Evolutionary conservation across 2,888 invertebrate species (phyloP).

Genomic region (Aporophyla nigra): DNA sequence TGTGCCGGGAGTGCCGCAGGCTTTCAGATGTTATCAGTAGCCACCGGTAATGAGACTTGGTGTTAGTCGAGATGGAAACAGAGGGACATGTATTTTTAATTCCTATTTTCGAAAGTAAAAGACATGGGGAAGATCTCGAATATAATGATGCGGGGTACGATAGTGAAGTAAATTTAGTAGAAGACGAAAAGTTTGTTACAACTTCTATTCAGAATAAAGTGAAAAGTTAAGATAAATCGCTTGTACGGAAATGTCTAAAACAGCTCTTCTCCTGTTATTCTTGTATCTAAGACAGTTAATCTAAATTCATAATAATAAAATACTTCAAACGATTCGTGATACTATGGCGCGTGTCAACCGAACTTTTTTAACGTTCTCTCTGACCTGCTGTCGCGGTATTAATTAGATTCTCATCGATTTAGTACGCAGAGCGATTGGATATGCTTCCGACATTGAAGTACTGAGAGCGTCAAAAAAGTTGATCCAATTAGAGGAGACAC

Average conservation of each 20-base stretch:
- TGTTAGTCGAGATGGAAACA: conserved; percentile 84
- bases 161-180: conserved; percentile 40
- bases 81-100: conserved; percentile 78
- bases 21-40: conserved; percentile 82
- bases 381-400: background rate
- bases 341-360: background rate
- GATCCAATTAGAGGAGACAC: conserved; percentile 74
- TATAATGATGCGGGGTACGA: conserved; percentile 56
- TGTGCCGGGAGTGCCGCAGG: conserved; percentile 74
- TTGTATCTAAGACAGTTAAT: background rate
- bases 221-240: conserved; percentile 13
- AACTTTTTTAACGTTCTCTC: background rate
- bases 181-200: conserved; percentile 15
- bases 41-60: conserved; percentile 85
- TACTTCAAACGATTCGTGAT: background rate
- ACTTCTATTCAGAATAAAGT: background rate
- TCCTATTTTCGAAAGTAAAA: conserved; percentile 73
- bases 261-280: background rate
- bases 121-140: conserved; percentile 53
- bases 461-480: conserved; percentile 58
- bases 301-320: background rate
- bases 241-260: conserved; percentile 14
- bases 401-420: conserved; percentile 10
- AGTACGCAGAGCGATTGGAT: conserved; percentile 26
- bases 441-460: conserved; percentile 44